phyloP scores from a whole-genome alignment of 1,140 invertebrate species.

The Probaryconus sp. region DNA sequence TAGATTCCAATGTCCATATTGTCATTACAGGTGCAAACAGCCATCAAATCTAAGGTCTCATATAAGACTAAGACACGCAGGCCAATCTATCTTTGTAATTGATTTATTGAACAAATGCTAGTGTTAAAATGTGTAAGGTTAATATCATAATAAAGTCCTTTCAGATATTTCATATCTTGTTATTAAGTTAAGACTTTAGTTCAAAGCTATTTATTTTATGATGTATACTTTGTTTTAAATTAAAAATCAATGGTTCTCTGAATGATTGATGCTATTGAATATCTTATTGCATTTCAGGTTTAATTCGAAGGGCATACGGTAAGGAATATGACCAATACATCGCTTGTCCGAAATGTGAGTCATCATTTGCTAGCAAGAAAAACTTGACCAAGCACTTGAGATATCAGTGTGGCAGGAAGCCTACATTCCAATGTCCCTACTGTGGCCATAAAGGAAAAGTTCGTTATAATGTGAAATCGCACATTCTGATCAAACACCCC shows the following conservation, averaged over 20 bases:
- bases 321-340: slow-evolving; percentile 8
- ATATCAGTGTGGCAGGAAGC: slow-evolving; percentile 53
- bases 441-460: slow-evolving; percentile 27
- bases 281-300: too few relatives aligned
- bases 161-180: too few relatives aligned
- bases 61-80: slow-evolving; percentile 25
- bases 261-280: too few relatives aligned
- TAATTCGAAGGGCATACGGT: too few relatives aligned
- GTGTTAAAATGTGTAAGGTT: too few relatives aligned
- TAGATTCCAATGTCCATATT: slow-evolving; percentile 82
- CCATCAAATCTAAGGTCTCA: slow-evolving; percentile 56
- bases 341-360: slow-evolving; percentile 69
- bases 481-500: slow-evolving; percentile 34
- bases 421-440: slow-evolving; percentile 24
- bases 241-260: too few relatives aligned
- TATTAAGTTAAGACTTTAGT: too few relatives aligned
- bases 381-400: slow-evolving; percentile 72
- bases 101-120: slow-evolving; percentile 28
- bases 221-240: too few relatives aligned
- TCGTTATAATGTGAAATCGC: slow-evolving; percentile 33
- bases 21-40: slow-evolving; percentile 61
- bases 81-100: slow-evolving; percentile 29
- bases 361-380: slow-evolving; percentile 70
- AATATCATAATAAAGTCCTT: too few relatives aligned
- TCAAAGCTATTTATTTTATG: too few relatives aligned